Evolutionary conservation across 1,140 invertebrate species (phyloP).

Genomic region (Batillaria attramentaria): DNA sequence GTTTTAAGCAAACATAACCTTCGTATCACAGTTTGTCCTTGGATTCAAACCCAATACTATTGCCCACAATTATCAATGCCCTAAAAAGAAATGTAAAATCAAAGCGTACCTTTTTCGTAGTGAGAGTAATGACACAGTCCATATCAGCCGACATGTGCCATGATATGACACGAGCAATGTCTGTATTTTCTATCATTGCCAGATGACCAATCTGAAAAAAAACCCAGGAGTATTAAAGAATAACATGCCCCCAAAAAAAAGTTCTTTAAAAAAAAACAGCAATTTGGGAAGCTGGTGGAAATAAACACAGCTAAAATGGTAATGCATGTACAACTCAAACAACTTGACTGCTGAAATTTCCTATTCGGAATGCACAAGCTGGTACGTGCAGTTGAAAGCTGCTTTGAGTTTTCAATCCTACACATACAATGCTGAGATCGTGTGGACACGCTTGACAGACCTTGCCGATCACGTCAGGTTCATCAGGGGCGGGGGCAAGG

Average conservation of each 20-base stretch:
- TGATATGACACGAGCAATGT: slow-evolving; percentile 68
- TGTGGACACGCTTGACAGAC: too few species aligned
- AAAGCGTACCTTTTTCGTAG: slow-evolving; percentile 68
- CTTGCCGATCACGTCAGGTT: slow-evolving; percentile 68
- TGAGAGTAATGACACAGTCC: slow-evolving; percentile 71
- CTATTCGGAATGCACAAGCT: too few species aligned
- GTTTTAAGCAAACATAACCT: too few species aligned
- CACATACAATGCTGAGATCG: too few species aligned
- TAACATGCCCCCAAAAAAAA: not conserved
- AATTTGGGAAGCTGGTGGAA: not conserved
- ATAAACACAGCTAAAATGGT: not conserved
- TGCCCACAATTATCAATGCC: too few species aligned
- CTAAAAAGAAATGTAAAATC: too few species aligned
- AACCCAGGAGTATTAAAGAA: slow-evolving; percentile 1
- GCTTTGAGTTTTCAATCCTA: too few species aligned
- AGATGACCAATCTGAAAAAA: slow-evolving; percentile 68
- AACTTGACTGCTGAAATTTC: too few species aligned
- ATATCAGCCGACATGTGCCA: slow-evolving; percentile 73
- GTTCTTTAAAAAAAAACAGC: not conserved
- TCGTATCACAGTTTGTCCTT: too few species aligned
- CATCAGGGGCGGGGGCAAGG: slow-evolving; percentile 50
- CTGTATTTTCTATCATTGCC: slow-evolving; percentile 62
- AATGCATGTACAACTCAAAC: too few species aligned
- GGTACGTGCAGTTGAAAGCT: too few species aligned
- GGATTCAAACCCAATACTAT: too few species aligned